Base-by-base conservation (phyloP, 2,113 vertebrate species). In the Potamarius usumacintae region DNA sequence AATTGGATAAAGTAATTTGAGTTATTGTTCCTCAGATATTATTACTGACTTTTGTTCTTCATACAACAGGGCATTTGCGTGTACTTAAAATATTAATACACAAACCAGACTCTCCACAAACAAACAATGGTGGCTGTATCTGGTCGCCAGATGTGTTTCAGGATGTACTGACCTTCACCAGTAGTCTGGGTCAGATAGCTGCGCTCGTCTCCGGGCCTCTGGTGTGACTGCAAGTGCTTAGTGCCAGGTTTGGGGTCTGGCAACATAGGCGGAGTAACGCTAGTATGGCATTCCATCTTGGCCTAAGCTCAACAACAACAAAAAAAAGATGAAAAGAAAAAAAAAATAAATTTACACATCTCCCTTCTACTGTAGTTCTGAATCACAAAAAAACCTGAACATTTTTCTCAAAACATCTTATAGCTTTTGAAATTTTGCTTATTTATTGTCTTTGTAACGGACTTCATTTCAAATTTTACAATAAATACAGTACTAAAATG, bases 81-180 rank as follows among this genome's bases (percentile, higher is more conserved):
- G n/a, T 71, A 25, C 12, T 63, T 63, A 25, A 30, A 42, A 57
- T 62, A 81, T 87, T 63, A 76, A 57, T 74, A 18, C 20, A 30
- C 17, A 15, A 57, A 50, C n/a, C 53, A 52, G 55, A 72, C 67
- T 34, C 34, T 82, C 17, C 48, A 76, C 81, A 87, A 83, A 77
- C 69, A 83, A 74, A 77, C 58, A 83, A 30, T 53, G 1, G 27
- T 69, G 34, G 72, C 63, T 63, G 27, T 57, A 65, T 71, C 65
- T 65, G 69, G 42, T 67, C 48, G 20, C 30, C 52, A 79, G 71
- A 34, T 85, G 55, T 65, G 52, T 42, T 89, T 84, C 27, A n/a
- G 27, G 17, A 53, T 76, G 60, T 14, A 83, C 81, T 67, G 72
- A 78, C 87, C 83, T 60, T 90, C 88, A 83, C 85, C 88, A 85